Evolutionary conservation across 2,888 invertebrate genomes (phyloP).

Genomic region (Agonum fuliginosum): DNA sequence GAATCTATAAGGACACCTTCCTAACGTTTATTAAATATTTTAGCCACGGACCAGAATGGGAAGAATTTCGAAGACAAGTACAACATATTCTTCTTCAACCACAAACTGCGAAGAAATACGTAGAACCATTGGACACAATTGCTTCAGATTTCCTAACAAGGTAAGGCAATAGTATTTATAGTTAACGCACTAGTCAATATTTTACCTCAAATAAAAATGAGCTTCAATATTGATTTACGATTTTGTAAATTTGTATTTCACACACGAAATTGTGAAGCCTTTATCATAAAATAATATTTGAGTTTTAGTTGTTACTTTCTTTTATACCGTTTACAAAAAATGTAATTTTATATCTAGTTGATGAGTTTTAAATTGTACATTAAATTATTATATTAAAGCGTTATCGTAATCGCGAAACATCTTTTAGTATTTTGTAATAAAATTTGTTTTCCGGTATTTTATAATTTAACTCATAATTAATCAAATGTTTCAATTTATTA

Average conservation of each 20-base stretch:
- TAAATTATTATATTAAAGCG: too few species aligned
- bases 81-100: conserved; percentile 90
- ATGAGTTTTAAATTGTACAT: too few species aligned
- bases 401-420: too few species aligned
- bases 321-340: too few species aligned
- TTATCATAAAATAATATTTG: not conserved
- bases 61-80: conserved; percentile 87
- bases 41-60: conserved; percentile 93
- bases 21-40: too few species aligned
- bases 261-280: too few species aligned
- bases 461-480: too few species aligned
- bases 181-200: not conserved
- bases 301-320: too few species aligned
- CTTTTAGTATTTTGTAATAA: too few species aligned
- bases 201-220: not conserved
- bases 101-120: conserved; percentile 84
- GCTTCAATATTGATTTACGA: conserved; percentile 16
- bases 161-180: conserved; percentile 70
- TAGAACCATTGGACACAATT: conserved; percentile 83
- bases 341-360: not conserved
- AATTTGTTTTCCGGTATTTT: too few species aligned
- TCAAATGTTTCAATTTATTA: too few species aligned
- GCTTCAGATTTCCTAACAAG: conserved; percentile 84
- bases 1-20: too few species aligned
- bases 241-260: not conserved